Percentiles rank a stretch among this genome's conserved stretches.
Conservation (phyloP, 2,113 vertebrate genomes). For the Sula dactylatra region DNA sequence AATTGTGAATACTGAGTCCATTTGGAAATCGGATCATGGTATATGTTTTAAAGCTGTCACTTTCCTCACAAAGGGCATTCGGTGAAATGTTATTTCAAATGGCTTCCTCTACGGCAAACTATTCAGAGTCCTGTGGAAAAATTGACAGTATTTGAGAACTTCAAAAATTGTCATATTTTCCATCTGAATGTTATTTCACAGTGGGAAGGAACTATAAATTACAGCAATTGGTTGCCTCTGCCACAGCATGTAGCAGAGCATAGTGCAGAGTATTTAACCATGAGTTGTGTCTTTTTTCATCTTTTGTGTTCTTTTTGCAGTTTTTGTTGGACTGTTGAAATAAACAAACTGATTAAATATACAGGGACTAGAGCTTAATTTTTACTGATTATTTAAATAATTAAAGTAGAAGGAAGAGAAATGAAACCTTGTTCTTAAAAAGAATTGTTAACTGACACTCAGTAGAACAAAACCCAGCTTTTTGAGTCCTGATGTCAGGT, state of each 20-base stretch:
- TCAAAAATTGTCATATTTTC: not conserved
- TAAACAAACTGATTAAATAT: not conserved
- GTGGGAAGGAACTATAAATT: slow-evolving; percentile 21
- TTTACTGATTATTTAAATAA: not conserved
- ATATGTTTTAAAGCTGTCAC: not conserved
- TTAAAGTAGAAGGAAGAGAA: not conserved
- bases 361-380: not conserved
- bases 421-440: not conserved
- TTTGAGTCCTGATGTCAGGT: not conserved
- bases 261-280: not conserved
- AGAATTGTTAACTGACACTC: not conserved
- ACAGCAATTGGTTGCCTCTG: slow-evolving; percentile 1
- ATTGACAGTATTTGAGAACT: slow-evolving; percentile 12
- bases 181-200: slow-evolving; percentile 17
- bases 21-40: not conserved
- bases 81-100: slow-evolving; percentile 3
- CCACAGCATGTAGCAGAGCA: not conserved
- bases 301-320: not conserved
- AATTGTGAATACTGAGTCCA: not conserved
- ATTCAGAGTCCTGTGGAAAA: slow-evolving; percentile 6
- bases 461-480: not conserved
- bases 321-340: not conserved
- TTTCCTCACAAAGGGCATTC: slow-evolving; percentile 11
- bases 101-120: not conserved
- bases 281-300: not conserved